Base-by-base conservation (phyloP, 2,797 vertebrate genomes). In the Sebastes dallii region DNA sequence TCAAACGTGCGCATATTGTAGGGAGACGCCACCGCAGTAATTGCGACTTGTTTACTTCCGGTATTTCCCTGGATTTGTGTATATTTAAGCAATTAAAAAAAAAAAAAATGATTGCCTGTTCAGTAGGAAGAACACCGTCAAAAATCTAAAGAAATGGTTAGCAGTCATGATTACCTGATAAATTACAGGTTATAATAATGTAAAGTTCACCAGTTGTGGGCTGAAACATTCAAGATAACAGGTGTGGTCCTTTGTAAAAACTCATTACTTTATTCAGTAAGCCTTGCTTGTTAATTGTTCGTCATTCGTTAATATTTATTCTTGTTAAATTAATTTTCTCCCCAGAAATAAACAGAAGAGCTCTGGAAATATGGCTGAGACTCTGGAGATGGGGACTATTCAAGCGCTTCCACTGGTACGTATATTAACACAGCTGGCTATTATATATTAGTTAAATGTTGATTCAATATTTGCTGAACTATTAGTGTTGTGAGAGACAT, bases 331-430 rank as follows among this genome's bases (percentile, higher is more conserved):
- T 8, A 2, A 8, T 52, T 71, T 64, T 69, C 3, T 55, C 29
- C 3, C 2, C 71, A 91, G 86, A 50, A 87, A 36, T 58, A 84
- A 82, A 39, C 20, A 30, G 27, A 86, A 39, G 32, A 76, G 0
- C 20, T 62, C 70, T 20, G 39, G 0, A 30, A 8, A 34, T 13
- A 0, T 9, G 13, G 16, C 16, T 36, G 82, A 85, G 7, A 46
- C 8, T 22, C 13, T 85, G 73, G 79, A 90, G 68, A 65, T 89
- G 85, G 34, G 14, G 24, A 73, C 36, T 1, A 6, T 36, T 39
- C 22, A 67, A 11, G 8, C 2, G 1, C 9, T 3, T 42, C 10
- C 52, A 65, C 32, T 1, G 78, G 83, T 88, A 87, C 50, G 24
- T 52, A 77, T 39, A 6, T 36, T 27, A 29, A 77, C 16, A 32